These are phyloP conservation scores for Mnemiopsis leidyi DNA, from an alignment of 37 sponge, comb jelly and placozoan genomes.

Conservation along the genomic window DNA sequence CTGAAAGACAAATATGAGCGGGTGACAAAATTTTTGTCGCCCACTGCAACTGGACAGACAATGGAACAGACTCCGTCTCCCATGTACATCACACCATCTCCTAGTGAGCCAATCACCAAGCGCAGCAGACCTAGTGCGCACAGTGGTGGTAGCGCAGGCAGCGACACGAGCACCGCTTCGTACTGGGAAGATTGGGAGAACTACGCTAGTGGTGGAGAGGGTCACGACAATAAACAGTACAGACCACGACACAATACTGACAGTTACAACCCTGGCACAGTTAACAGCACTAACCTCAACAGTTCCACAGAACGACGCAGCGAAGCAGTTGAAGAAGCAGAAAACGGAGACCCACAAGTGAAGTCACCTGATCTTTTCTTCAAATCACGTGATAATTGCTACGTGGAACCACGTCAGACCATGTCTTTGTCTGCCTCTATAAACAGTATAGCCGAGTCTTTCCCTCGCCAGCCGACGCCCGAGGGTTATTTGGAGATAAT, in stretches of 20 bases:
- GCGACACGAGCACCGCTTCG: not conserved
- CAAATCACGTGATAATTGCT: not conserved
- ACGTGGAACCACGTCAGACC: not conserved
- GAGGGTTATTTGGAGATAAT: conserved; percentile 14
- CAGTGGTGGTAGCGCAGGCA: not conserved
- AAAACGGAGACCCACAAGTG: not conserved
- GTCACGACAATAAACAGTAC: not conserved
- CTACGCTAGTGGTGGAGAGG: not conserved
- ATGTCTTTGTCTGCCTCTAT: not conserved
- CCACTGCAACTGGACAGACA: not conserved
- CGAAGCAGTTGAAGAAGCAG: not conserved
- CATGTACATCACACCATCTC: not conserved
- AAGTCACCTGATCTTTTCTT: not conserved
- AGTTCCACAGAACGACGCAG: not conserved
- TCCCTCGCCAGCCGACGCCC: not conserved
- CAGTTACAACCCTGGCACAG: not conserved
- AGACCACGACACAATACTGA: not conserved
- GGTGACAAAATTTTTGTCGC: no score
- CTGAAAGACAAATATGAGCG: not conserved
- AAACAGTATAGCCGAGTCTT: not conserved
- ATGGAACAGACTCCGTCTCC: not conserved
- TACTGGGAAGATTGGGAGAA: not conserved
- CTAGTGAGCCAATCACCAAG: not conserved
- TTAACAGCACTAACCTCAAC: not conserved
- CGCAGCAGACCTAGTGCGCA: not conserved